A percentile compares a stretch with the other conserved stretches of the same genome.
Conservation (phyloP, 2,797 vertebrate genomes). For the Tolypeutes matacus region DNA sequence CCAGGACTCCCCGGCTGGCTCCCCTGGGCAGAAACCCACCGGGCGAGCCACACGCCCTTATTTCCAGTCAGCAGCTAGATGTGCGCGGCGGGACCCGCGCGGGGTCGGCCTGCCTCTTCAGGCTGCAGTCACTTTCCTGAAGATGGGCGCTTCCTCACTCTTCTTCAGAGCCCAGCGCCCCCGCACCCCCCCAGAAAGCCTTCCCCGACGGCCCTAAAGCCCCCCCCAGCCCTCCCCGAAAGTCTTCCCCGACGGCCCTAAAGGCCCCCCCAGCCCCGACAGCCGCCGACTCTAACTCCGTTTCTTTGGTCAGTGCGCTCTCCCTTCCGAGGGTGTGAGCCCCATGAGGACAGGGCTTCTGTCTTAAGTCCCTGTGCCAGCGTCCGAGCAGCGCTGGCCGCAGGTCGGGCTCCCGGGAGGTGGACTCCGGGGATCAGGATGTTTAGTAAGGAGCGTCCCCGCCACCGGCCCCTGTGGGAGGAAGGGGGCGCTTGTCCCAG, state of each 20-base stretch:
- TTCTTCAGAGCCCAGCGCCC: background rate
- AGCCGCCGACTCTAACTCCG: rapidly evolving
- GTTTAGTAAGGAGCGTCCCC: rapidly evolving
- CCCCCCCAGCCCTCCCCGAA: background rate
- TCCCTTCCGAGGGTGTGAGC: background rate
- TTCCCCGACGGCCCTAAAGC: too few species aligned
- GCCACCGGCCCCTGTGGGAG: too few species aligned
- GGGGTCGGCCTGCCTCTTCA: background rate
- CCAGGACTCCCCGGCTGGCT: background rate
- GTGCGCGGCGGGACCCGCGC: rapidly evolving
- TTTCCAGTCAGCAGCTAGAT: background rate
- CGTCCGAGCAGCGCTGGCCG: background rate
- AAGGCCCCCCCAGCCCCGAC: background rate
- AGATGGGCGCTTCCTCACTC: rapidly evolving
- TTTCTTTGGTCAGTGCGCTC: background rate
- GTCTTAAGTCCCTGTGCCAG: background rate
- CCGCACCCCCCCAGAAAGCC: background rate
- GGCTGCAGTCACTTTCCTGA: rapidly evolving
- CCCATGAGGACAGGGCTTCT: background rate
- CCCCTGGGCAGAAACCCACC: background rate
- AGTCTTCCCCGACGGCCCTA: too few species aligned
- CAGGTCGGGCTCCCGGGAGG: background rate
- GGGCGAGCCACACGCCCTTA: background rate
- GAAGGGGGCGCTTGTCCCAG: background rate
- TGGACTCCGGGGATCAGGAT: rapidly evolving